Evolutionary conservation across 2,113 vertebrate genomes (phyloP), one percentile per base, ranked within the genome.

Genomic region (Fulica atra): DNA sequence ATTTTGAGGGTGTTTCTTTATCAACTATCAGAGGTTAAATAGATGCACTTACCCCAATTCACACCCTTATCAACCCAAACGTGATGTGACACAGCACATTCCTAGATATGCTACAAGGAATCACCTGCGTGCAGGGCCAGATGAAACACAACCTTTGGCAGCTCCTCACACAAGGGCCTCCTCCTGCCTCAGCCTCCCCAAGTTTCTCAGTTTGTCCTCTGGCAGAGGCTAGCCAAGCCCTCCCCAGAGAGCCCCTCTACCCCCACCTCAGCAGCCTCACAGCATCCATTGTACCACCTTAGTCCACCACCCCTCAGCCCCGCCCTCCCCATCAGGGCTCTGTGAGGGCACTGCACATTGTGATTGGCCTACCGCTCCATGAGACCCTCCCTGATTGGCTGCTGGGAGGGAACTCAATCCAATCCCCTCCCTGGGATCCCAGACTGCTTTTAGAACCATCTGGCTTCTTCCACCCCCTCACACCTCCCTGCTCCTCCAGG

Each of bases 61-160:
- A 0, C 23, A 29, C 7, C 31, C 50, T 44, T 26, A 56, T 13
- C 26, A 56, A 20, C 7, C 11, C 18, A 25, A 54, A 10, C 36
- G 8, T 17, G 12, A 0, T 7, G 59, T 16, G 25, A 29, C 10
- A 6, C 1, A 24, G 4, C 7, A 2, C 1, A 2, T 16, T 57
- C 31, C 35, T 9, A 21, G 15, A 2, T 44, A 19, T 3, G 0
- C 15, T 14, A 31, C 33, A 20, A 10, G 31, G 14, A 5, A 8
- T 21, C 44, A n/a, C 64, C 25, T 33, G 40, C 12, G 12, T 3
- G 13, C 4, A 0, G 0, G 4, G 9, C 25, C 31, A 42, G 21
- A n/a, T 26, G 5, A 25, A 36, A 73, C 0, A 0, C 3, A 1
- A 0, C 12, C 16, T 25, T 11, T 44, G 38, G 60, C 44, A 3